phyloP scores from a whole-genome alignment of 2,797 vertebrate species.

The Lemur catta region DNA sequence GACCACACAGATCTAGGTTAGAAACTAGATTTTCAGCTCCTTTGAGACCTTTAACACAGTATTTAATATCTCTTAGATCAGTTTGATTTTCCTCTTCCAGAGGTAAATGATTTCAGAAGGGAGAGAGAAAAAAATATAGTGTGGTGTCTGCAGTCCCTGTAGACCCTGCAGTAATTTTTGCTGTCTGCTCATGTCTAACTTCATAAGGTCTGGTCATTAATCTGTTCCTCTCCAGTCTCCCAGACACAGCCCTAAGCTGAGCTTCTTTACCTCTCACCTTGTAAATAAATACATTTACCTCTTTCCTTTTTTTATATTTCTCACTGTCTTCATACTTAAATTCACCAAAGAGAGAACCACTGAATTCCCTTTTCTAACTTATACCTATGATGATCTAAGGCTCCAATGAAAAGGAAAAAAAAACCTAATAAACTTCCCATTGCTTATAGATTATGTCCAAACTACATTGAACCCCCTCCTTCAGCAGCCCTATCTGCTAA shows the following conservation, averaged over 20 bases:
- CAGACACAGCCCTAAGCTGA: not conserved
- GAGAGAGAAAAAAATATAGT: not conserved
- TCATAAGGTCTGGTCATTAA: not conserved
- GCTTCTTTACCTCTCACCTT: not conserved
- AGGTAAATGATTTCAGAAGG: slow-evolving; percentile 14
- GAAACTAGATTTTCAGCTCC: not conserved
- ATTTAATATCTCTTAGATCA: not conserved
- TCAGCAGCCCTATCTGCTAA: not conserved
- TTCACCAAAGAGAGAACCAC: not conserved
- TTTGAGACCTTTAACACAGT: not conserved
- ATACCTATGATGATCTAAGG: not conserved
- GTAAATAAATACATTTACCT: not conserved
- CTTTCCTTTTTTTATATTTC: not conserved
- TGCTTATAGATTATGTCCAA: not conserved
- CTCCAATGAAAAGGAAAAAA: not conserved
- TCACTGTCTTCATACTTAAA: not conserved
- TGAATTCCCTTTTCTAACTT: not conserved
- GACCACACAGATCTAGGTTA: not conserved
- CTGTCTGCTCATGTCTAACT: slow-evolving; percentile 17
- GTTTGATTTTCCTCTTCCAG: slow-evolving; percentile 1
- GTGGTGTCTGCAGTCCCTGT: not conserved
- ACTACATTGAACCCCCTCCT: not conserved
- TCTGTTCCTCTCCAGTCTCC: not conserved
- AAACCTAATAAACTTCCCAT: not conserved
- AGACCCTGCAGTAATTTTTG: not conserved